Percentiles rank a stretch among this genome's conserved stretches.
phyloP scores from a whole-genome alignment of 2,888 invertebrate species.

The Reticulitermes lucifugus region DNA sequence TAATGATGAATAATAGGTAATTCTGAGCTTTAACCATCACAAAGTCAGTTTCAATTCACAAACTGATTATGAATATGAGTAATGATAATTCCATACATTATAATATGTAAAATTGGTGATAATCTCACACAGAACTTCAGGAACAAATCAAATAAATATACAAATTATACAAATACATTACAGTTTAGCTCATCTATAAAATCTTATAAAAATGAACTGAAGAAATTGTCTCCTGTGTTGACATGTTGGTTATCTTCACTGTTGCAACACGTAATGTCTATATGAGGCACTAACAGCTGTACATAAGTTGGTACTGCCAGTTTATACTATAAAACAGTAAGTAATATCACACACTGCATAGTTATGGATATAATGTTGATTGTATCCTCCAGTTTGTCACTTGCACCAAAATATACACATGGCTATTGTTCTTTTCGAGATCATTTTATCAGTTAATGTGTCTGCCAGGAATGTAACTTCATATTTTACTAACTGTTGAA shows the following conservation, averaged over 20 bases:
- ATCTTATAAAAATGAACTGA: background rate
- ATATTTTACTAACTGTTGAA: background rate
- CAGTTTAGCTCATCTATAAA: conserved; percentile 31
- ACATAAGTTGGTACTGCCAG: background rate
- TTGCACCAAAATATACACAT: background rate
- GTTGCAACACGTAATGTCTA: background rate
- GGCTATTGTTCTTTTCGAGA: conserved; percentile 26
- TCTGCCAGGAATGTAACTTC: conserved; percentile 13
- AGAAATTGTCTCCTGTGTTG: background rate
- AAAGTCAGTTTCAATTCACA: background rate
- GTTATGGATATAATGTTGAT: background rate
- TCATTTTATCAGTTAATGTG: conserved; percentile 10
- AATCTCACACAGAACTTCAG: conserved; percentile 39
- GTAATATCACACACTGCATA: conserved; percentile 27
- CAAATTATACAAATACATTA: conserved; percentile 44
- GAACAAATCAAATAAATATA: conserved; percentile 51
- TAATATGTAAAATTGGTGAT: conserved; percentile 1
- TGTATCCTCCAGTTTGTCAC: background rate
- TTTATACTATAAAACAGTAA: background rate
- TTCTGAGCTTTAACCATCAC: conserved; percentile 17
- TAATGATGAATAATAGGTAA: background rate
- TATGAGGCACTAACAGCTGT: background rate
- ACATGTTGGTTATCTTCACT: background rate
- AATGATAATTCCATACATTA: background rate
- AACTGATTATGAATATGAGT: background rate